phyloP scores from a whole-genome alignment of 2,113 vertebrate species.

The Canis aureus region DNA sequence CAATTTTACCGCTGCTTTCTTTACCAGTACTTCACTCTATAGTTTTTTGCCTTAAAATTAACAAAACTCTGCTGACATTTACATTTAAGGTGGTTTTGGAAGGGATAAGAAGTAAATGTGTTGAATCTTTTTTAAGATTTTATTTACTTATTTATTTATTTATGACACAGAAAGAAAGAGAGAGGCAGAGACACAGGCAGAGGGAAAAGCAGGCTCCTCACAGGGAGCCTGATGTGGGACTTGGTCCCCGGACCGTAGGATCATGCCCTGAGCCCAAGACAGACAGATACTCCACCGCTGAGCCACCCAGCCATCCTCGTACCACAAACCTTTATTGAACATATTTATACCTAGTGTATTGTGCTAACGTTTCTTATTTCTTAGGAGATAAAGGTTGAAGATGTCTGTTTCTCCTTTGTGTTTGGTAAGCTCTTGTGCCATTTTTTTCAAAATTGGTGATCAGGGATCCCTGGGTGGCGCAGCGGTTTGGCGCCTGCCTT shows the following conservation, averaged over 20 bases:
- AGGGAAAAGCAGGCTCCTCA: neutral
- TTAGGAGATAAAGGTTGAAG: neutral
- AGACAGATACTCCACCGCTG: neutral
- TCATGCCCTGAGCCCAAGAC: neutral
- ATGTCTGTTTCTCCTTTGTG: neutral
- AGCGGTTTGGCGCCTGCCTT: no score
- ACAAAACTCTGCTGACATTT: neutral
- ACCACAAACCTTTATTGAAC: neutral
- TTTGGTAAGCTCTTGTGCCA: neutral
- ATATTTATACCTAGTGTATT: neutral
- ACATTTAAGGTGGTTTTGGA: conserved; percentile 18
- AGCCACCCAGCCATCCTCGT: neutral
- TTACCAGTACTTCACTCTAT: neutral
- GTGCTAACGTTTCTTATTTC: neutral
- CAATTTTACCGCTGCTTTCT: conserved; percentile 25
- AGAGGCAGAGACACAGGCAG: neutral
- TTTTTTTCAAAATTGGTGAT: neutral
- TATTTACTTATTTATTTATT: neutral
- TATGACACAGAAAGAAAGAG: neutral
- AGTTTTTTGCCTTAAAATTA: neutral
- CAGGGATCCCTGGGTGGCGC: no score
- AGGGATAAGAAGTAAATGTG: neutral
- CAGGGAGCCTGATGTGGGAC: neutral
- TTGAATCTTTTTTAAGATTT: neutral
- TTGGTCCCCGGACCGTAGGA: neutral